Base-by-base conservation (phyloP, 53 echinoderm and acorn worm species). In the Echinarachnius parma region DNA sequence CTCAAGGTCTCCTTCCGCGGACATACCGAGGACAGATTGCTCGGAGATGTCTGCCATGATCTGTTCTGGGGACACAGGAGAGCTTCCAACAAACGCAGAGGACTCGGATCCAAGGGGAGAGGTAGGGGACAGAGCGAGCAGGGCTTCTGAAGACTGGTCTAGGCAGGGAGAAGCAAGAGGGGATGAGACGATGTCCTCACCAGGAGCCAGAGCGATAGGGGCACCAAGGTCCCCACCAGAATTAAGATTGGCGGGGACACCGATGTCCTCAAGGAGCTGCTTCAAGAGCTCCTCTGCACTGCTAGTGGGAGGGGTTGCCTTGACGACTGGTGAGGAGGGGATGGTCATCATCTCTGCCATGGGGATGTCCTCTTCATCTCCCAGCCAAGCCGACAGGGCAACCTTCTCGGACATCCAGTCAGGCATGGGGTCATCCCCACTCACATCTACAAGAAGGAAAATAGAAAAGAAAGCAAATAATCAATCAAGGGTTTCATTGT, bases 391-490 rank as follows among this genome's bases (percentile, higher is more conserved):
- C 27, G 75, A 60, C 62, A 93, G 54, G 48, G 77, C 48, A 46
- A 93, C 75, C 62, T 93, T 93, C 75, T 89, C 89, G n/a, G 93
- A 89, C 93, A 93, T 93, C 93, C 93, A 93, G 49, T 89, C 89
- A 26, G 89, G 93, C 23, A 93, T 83, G 19, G 83, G 83, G 53
- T 89, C 83, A 64, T 75, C 64, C 18, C 57, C 66, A 9, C 50
- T 44, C 26, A 64, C 18, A 64, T 64, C 64, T 81, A 55, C 23
- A 53, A 14, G 61, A 62, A 59, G 5, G 19, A 5, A 18, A 53
- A 53, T 53, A 8, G n/a, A 8, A 53, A n/a, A 39, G 13, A 39
- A 39, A 9, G 42, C 42, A 39, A 53, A 53, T 53, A 9, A 53
- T n/a, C n/a, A n/a, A n/a, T n/a, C n/a, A n/a, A n/a, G n/a, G n/a